Base-by-base conservation (phyloP, 2,888 invertebrate genomes). In the Noctua comes region DNA sequence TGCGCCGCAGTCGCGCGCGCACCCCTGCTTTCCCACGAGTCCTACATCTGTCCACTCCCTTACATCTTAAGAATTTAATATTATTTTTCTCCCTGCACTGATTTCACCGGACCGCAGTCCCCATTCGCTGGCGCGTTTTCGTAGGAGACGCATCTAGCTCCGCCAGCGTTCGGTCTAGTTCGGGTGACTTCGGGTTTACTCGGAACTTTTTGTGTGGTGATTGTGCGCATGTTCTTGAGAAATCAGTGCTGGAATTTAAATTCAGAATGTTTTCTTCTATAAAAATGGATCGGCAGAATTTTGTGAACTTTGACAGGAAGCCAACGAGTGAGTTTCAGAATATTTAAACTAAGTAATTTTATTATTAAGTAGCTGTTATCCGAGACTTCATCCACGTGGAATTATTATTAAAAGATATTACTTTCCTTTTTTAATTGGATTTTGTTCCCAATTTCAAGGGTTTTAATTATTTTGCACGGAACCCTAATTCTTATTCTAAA, bases 41-140 rank as follows among this genome's bases (percentile, higher is more conserved):
- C 51, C 40, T 11, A 82, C 88, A 89, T 88, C 89, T 89, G 88
- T 73, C 88, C 80, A 79, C 86, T 76, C 76, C 88, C 83, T 79
- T 77, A 72, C 76, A 82, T 88, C 89, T 82, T 73, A 71, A 59
- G 85, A 82, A 74, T 59, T 73, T 2, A 68, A 46, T 69, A 66
- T 69, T 71, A 66, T 76, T 77, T 77, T 77, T 78, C 76, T 69
- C 76, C 73, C 54, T 85, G 70, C 78, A 82, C 65, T 87, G 88
- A 89, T 86, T 86, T 76, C 13, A 0, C 27, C 59, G 74, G 66
- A 73, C 62, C 73, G 72, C 64, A 51, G 43, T 24, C 40, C 51
- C 82, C 88, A 88, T 77, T 88, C 68, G 76, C 27, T 57, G 36
- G 40, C 76, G 54, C 57, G 73, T 62, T 68, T 46, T 57, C 73